A percentile compares a stretch with the other conserved stretches of the same genome.
These are phyloP conservation scores for Cynopterus sphinx DNA, from an alignment of 2,797 vertebrate genomes.

Conservation along the genomic window DNA sequence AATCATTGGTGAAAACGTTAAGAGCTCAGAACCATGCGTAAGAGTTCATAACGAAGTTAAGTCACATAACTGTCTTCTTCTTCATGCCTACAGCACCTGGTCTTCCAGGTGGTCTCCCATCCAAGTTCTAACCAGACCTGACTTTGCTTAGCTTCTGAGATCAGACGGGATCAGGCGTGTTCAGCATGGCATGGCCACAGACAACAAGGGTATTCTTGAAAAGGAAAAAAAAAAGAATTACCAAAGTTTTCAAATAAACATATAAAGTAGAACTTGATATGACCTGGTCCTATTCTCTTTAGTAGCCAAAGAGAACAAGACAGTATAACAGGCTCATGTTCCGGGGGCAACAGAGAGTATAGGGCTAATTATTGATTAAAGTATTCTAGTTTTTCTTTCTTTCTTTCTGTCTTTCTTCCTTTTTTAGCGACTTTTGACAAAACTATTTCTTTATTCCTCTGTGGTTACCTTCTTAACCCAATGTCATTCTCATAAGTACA, in stretches of 20 bases:
- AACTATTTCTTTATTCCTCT: not conserved
- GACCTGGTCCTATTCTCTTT: not conserved
- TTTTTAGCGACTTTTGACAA: not conserved
- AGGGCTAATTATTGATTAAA: not conserved
- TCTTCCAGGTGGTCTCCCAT: too few relatives aligned
- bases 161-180: too few relatives aligned
- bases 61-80: not conserved
- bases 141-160: too few relatives aligned
- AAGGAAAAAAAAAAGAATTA: not conserved
- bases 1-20: not conserved
- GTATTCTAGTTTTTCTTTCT: not conserved
- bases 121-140: too few relatives aligned
- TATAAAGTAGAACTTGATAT: not conserved
- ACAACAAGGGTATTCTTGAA: not conserved
- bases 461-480: not conserved
- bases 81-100: too few relatives aligned
- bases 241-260: slow-evolving; percentile 8
- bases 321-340: not conserved
- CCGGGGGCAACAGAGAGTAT: not conserved
- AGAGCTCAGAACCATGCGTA: not conserved
- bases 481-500: not conserved
- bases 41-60: not conserved
- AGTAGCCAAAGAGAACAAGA: not conserved
- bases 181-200: too few relatives aligned
- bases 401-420: not conserved